Conservation (phyloP, 2,797 vertebrate genomes). For the Dryobates pubescens region DNA sequence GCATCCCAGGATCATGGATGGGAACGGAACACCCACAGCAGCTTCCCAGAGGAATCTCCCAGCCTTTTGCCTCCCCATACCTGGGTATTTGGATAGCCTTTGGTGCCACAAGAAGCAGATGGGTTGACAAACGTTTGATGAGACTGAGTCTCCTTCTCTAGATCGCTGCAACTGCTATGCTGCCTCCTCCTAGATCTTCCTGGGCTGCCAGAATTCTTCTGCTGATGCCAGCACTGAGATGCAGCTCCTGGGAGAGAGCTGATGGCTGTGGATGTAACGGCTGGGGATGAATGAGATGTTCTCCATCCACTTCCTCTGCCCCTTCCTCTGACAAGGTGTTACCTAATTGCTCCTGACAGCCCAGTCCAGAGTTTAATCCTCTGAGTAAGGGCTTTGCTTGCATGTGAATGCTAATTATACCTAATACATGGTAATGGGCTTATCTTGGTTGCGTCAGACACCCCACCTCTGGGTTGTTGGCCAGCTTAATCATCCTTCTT, state of each 20-base stretch:
- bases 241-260: not conserved
- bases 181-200: not conserved
- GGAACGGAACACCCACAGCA: not conserved
- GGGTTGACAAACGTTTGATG: not conserved
- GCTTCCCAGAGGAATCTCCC: not conserved
- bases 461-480: constrained; percentile 19
- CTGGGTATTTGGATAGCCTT: not conserved
- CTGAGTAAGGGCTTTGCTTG: constrained; percentile 26
- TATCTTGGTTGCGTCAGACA: constrained; percentile 55
- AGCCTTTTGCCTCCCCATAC: not conserved
- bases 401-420: constrained; percentile 43
- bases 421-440: constrained; percentile 31
- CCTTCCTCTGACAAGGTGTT: constrained; percentile 14
- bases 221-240: not conserved
- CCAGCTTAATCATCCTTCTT: constrained; percentile 39
- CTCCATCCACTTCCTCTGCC: not conserved
- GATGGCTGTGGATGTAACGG: not conserved
- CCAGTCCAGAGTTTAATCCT: constrained; percentile 39
- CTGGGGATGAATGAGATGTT: not conserved
- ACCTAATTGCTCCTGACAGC: constrained; percentile 55
- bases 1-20: not conserved
- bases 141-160: not conserved
- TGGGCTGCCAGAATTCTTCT: not conserved
- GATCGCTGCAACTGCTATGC: not conserved
- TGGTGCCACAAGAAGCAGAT: not conserved